A percentile compares a stretch with the other conserved stretches of the same genome.
Evolutionary conservation across 53 echinoderm and acorn worm genomes (phyloP).

Genomic region (Actinopyga echinites): DNA sequence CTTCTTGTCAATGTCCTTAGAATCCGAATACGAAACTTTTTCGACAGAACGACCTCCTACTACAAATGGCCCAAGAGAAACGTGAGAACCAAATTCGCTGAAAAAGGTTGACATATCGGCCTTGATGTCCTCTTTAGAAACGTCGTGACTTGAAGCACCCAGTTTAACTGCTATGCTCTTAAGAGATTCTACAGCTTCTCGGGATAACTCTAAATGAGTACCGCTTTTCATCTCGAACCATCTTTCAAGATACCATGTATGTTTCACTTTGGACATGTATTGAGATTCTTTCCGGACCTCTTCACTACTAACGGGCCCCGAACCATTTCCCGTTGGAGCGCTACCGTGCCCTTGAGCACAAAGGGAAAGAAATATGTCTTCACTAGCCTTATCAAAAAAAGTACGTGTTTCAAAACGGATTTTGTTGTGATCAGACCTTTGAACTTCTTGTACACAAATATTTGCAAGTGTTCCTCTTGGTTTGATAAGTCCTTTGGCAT

Average conservation of each 20-base stretch:
- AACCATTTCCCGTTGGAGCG: no score
- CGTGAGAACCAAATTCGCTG: conserved; percentile 11
- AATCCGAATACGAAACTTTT: background rate
- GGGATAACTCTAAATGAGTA: background rate
- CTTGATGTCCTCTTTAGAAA: background rate
- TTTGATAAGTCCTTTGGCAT: background rate
- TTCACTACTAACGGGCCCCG: background rate
- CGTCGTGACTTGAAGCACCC: background rate
- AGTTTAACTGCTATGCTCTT: background rate
- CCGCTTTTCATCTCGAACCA: background rate
- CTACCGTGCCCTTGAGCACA: background rate
- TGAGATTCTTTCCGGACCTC: background rate
- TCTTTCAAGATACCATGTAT: background rate
- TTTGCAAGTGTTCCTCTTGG: background rate
- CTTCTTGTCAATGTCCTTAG: background rate
- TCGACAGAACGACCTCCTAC: background rate
- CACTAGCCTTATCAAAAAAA: background rate
- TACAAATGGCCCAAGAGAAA: conserved; percentile 1
- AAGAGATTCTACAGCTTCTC: background rate
- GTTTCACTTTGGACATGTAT: conserved; percentile 5
- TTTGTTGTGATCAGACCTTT: background rate
- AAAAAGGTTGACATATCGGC: background rate
- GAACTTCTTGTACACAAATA: background rate
- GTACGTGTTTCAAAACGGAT: background rate
- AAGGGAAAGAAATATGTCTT: background rate